These are phyloP conservation scores for Drosophila leonis DNA, from an alignment of 2,888 invertebrate species.

Conservation along the genomic window DNA sequence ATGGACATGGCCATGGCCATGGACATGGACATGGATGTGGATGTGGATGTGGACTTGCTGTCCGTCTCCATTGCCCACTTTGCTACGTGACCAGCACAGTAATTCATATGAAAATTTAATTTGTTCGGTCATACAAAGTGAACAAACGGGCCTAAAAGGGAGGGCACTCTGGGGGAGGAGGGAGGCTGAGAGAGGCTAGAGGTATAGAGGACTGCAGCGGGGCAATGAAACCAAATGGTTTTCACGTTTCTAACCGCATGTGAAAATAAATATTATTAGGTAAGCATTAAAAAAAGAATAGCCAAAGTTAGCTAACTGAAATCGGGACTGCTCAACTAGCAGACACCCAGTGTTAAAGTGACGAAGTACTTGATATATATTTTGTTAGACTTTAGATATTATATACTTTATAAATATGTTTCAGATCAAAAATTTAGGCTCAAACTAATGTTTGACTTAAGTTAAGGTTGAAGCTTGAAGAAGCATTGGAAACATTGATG, in stretches of 20 bases:
- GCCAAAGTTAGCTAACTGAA: background rate
- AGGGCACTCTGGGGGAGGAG: no score
- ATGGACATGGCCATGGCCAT: conserved; percentile 45
- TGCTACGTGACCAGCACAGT: conserved; percentile 76
- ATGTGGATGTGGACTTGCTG: conserved; percentile 13
- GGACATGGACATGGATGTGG: conserved; percentile 24
- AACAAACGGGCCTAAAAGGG: background rate
- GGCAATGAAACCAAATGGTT: conserved; percentile 67
- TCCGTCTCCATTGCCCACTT: conserved; percentile 36
- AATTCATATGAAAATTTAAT: conserved; percentile 80
- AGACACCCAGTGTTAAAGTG: background rate
- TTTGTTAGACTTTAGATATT: no score
- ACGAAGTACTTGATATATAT: no score
- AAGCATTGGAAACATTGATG: no score
- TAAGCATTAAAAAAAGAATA: conserved; percentile 11
- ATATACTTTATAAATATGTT: no score
- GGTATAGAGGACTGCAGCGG: background rate
- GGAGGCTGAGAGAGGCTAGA: background rate
- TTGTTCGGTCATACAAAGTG: conserved; percentile 59
- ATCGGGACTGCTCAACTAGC: background rate
- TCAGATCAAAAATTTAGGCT: no score
- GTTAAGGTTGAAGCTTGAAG: no score
- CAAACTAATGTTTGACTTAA: no score
- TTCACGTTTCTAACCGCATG: conserved; percentile 68
- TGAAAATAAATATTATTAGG: conserved; percentile 78